Evolutionary conservation across 2,888 invertebrate species (phyloP), one percentile per base, ranked within the genome.

Genomic region (Seira musarum): DNA sequence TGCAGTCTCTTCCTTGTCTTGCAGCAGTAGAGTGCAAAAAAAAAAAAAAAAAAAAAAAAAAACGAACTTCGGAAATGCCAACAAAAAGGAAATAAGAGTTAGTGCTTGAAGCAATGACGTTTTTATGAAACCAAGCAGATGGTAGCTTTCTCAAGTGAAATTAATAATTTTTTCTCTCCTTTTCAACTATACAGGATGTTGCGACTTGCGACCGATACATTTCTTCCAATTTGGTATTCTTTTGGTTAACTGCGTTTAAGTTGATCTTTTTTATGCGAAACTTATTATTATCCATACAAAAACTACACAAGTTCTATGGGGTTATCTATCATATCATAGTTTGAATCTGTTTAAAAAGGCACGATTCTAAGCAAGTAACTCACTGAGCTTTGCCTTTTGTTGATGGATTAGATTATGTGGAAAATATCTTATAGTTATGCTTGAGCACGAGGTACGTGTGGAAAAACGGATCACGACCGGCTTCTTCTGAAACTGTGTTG

Each of bases 401-500:
- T 80, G 71, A 78, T 70, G 71, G 77, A 83, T 81, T 73, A 83
- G 83, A 83, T 83, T 81, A 81, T 79, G 83, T 67, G 75, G 81
- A 81, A 83, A 83, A 83, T 81, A 81, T 81, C 69, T 53, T 35
- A 76, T 76, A 81, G 76, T 83, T 83, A 83, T 83, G 81, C 83
- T 25, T 40, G 21, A 67, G 80, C 81, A 83, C 81, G 83, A 69
- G 75, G 61, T 67, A 60, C 24, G 30, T 49, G 19, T 5, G 5
- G 49, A 72, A 21, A 5, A 30, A 70, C 22, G 10, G 25, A n/a
- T n/a, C n/a, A n/a, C n/a, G n/a, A 61, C 64, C 30, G 2, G n/a
- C 57, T 53, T 67, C 75, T 13, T 2, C 57, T 68, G 67, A 69
- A 68, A 13, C 3, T 64, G n/a, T 40, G 24, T 35, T 70, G 64